A percentile compares a stretch with the other conserved stretches of the same genome.
Conservation (phyloP, 2,113 vertebrate genomes). For the Aspidoscelis tigris region DNA sequence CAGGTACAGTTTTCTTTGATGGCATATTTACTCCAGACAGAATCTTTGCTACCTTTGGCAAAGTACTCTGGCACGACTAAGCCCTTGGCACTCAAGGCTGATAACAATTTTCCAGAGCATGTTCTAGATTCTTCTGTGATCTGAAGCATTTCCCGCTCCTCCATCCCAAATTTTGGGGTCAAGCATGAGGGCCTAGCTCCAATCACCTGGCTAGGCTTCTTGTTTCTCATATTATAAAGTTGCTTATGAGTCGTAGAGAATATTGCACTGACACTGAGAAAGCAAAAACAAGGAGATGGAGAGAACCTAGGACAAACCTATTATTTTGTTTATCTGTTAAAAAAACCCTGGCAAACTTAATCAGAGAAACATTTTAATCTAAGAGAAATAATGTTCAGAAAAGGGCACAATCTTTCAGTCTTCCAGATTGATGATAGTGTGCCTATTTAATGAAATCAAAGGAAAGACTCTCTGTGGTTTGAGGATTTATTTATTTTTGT, state of each 20-base stretch:
- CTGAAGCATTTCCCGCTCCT: background rate
- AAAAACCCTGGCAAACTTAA: background rate
- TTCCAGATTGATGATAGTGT: background rate
- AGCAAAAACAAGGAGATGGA: background rate
- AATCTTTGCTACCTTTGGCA: no score
- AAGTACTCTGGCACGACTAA: no score
- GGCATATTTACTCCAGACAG: no score
- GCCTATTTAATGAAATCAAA: background rate
- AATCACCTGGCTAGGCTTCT: background rate
- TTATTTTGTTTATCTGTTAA: background rate
- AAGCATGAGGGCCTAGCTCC: background rate
- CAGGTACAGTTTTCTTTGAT: no score
- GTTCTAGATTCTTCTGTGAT: background rate
- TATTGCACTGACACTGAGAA: background rate
- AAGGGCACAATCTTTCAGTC: conserved; percentile 2
- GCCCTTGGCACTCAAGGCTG: no score
- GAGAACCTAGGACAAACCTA: background rate
- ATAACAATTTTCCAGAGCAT: no score
- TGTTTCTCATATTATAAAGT: background rate
- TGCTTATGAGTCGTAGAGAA: background rate
- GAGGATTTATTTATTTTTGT: background rate
- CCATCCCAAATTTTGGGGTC: no score
- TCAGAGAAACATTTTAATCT: background rate
- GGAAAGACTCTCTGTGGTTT: background rate
- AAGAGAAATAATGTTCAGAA: background rate